Base-by-base conservation (phyloP, 2,888 invertebrate genomes). In the Parnassius mnemosyne region DNA sequence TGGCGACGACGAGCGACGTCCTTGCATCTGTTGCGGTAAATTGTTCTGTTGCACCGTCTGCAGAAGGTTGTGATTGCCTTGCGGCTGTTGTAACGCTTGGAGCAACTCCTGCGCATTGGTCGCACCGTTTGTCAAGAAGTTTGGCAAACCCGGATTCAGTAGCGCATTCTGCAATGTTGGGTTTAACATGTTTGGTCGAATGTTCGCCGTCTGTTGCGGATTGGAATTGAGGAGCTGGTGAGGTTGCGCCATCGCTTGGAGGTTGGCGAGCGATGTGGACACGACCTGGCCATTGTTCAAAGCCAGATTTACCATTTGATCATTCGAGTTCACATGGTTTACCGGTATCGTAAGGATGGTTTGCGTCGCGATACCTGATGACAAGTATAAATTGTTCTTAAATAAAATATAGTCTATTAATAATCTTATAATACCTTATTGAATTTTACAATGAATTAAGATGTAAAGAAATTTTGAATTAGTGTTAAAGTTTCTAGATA, bases 321-420 rank as follows among this genome's bases (percentile, higher is more conserved):
- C 94, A 80, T 93, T 93, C 56, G 94, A 93, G 89, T 96, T 96
- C 70, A 97, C 96, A 89, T 97, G 96, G 88, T 96, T 97, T 65
- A 98, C 97, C 61, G 98, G 98, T 81, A 98, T 98, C 70, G 98
- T 98, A 74, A 98, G 93, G 80, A 98, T 97, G 77, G 98, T 98
- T 92, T 98, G 98, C 58, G 98, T 96, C 60, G 97, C 97, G 81
- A 98, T 95, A 73, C 98, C 98, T 98, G 89, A 41, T 11, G 9
- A 57, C 5, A 49, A 41, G 16, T 58, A 57, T 25, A 16, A 13
- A 47, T n/a, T 34, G 34, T 34, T 34, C 34, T 34, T 34, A 7
- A 7, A 34, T 34, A 34, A 34, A 34, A 34, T 34, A 7, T 7
- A 34, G 34, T 5, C 34, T 34, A 34, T 34, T 5, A 5, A 34